Percentiles rank a stretch among this genome's conserved stretches.
Conservation (phyloP, 2,888 invertebrate species). For the Harpalus rufipes region DNA sequence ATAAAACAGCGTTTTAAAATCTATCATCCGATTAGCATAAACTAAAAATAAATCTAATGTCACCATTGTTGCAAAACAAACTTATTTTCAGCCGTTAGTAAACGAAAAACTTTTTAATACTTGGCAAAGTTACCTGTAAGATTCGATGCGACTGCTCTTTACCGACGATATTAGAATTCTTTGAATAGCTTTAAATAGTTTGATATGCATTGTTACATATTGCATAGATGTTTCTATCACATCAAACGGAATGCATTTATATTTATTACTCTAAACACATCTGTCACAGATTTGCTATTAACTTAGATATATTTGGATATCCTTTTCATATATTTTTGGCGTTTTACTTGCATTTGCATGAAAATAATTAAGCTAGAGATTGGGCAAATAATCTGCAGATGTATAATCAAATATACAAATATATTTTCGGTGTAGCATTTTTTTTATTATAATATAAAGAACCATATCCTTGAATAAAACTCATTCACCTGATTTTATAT, state of each 20-base stretch:
- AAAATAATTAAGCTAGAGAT: not conserved
- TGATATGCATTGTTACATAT: not conserved
- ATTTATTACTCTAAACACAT: not conserved
- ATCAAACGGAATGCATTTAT: not conserved
- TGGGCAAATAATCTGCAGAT: too few species aligned
- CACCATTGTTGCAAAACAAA: constrained; percentile 49
- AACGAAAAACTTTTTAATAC: not conserved
- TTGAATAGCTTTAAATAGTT: constrained; percentile 3
- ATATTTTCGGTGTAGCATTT: too few species aligned
- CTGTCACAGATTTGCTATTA: not conserved
- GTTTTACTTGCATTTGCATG: not conserved
- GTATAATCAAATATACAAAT: too few species aligned
- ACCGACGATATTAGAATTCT: not conserved
- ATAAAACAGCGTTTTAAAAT: not conserved
- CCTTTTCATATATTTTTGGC: not conserved
- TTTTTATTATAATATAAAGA: too few species aligned
- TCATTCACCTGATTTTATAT: too few species aligned
- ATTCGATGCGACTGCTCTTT: not conserved
- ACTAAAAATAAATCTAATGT: constrained; percentile 37
- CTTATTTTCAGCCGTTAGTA: constrained; percentile 26
- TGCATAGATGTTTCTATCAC: not conserved
- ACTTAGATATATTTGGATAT: not conserved
- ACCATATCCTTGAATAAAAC: too few species aligned
- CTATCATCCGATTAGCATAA: constrained; percentile 20
- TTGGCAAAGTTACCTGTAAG: not conserved